Evolutionary conservation across 2,888 invertebrate species (phyloP).

Genomic region (Podabrus alpinus): DNA sequence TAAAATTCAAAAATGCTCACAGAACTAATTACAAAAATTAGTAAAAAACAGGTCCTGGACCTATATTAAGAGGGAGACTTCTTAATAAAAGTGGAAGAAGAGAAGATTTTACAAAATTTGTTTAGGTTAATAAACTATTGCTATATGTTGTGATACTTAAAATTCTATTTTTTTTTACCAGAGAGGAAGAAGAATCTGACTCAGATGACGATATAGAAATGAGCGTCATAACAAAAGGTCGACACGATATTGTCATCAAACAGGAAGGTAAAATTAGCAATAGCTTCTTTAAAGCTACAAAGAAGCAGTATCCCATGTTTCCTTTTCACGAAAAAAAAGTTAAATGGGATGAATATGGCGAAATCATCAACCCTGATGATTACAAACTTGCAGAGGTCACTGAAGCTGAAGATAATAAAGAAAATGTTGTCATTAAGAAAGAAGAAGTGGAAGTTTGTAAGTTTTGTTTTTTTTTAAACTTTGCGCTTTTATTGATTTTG

Average conservation of each 20-base stretch:
- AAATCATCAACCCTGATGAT: conserved; percentile 90
- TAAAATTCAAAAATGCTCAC: too few relatives aligned
- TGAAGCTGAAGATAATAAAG: conserved; percentile 72
- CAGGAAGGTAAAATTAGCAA: conserved; percentile 66
- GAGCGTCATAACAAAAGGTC: conserved; percentile 76
- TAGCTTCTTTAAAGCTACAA: conserved; percentile 85
- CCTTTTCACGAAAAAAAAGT: conserved; percentile 91
- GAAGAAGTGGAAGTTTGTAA: conserved; percentile 57
- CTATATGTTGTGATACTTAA: too few relatives aligned
- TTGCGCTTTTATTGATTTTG: not conserved
- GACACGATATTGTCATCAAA: conserved; percentile 88
- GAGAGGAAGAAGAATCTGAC: conserved; percentile 78
- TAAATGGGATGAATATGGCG: conserved; percentile 94
- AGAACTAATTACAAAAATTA: too few relatives aligned
- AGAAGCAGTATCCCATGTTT: conserved; percentile 96
- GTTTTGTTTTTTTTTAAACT: not conserved
- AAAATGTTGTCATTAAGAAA: conserved; percentile 66
- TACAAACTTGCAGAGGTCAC: conserved; percentile 80
- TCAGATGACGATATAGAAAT: conserved; percentile 84
- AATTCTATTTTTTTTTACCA: conserved; percentile 42
- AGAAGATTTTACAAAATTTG: too few relatives aligned
- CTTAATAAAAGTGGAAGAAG: too few relatives aligned
- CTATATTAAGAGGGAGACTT: too few relatives aligned
- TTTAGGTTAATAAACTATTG: too few relatives aligned
- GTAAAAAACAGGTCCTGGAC: too few relatives aligned